phyloP scores from a whole-genome alignment of 2,113 vertebrate species.

The Chloroceryle aenea region DNA sequence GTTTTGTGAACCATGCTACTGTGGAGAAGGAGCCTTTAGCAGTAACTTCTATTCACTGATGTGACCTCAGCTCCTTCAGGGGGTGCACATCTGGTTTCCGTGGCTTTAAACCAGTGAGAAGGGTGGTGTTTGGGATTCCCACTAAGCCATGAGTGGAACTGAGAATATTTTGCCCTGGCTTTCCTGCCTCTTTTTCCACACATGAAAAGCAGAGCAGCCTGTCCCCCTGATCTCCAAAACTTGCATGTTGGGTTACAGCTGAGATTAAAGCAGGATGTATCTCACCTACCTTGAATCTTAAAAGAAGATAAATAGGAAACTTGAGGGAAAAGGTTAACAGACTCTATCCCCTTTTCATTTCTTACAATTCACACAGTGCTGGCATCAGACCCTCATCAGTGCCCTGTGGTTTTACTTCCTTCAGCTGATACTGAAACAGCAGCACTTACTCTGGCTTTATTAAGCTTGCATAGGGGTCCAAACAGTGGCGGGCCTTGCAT shows the following conservation, averaged over 20 bases:
- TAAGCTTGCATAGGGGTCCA: neutral
- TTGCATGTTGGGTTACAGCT: neutral
- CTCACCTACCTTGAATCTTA: neutral
- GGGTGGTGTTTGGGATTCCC: neutral
- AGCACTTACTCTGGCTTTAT: neutral
- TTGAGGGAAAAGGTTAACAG: neutral
- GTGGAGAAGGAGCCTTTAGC: neutral
- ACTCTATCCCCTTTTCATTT: neutral
- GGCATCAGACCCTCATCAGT: neutral
- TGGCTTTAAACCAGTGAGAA: neutral
- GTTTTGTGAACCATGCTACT: neutral
- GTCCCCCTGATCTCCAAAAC: neutral
- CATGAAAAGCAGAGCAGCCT: neutral
- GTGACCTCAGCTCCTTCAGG: neutral
- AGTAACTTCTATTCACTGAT: neutral
- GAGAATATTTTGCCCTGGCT: neutral
- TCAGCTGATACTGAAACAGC: neutral
- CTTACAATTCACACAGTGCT: neutral
- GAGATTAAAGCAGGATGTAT: neutral
- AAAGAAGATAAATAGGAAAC: neutral
- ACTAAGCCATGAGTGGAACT: neutral
- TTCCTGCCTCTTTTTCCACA: neutral
- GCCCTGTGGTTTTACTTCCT: neutral
- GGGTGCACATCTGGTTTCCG: neutral
- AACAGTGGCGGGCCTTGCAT: neutral